Percentiles rank a stretch among this genome's conserved stretches.
These are phyloP conservation scores for Cephalotes varians DNA, from an alignment of 2,888 invertebrate species.

Conservation along the genomic window DNA sequence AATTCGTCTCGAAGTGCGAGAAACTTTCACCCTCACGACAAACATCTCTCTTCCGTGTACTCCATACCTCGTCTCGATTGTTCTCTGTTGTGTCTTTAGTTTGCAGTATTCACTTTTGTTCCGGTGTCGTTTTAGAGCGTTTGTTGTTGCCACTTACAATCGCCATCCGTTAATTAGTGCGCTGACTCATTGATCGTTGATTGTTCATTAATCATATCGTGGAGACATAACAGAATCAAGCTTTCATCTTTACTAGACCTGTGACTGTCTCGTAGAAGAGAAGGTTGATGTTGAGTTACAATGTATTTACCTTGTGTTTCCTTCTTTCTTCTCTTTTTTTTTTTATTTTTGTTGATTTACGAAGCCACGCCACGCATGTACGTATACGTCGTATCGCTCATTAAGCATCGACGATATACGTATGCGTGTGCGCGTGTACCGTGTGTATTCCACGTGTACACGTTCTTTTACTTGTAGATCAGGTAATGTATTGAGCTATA, in stretches of 20 bases:
- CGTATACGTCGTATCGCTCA: slow-evolving; percentile 23
- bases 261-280: slow-evolving; percentile 70
- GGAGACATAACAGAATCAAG: slow-evolving; percentile 50
- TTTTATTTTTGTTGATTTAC: slow-evolving; percentile 33
- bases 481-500: slow-evolving; percentile 81
- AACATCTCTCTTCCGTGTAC: slow-evolving; percentile 29
- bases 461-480: slow-evolving; percentile 61
- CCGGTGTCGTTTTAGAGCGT: slow-evolving; percentile 32
- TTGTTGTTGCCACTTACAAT: slow-evolving; percentile 46
- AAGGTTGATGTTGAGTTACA: slow-evolving; percentile 72
- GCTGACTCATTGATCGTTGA: slow-evolving; percentile 50
- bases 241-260: slow-evolving; percentile 69
- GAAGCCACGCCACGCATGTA: slow-evolving; percentile 19
- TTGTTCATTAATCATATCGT: slow-evolving; percentile 50
- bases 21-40: slow-evolving; percentile 25
- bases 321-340: slow-evolving; percentile 53
- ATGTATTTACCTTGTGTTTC: slow-evolving; percentile 34
- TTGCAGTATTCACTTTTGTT: slow-evolving; percentile 36
- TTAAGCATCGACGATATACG: slow-evolving; percentile 1
- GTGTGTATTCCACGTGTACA: slow-evolving; percentile 45
- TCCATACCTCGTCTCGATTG: slow-evolving; percentile 35
- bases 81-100: slow-evolving; percentile 44
- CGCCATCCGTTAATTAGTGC: slow-evolving; percentile 31
- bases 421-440: slow-evolving; percentile 25
- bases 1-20: slow-evolving; percentile 29